phyloP scores from a whole-genome alignment of 2,797 vertebrate species.

The Lophotriccus pileatus region DNA sequence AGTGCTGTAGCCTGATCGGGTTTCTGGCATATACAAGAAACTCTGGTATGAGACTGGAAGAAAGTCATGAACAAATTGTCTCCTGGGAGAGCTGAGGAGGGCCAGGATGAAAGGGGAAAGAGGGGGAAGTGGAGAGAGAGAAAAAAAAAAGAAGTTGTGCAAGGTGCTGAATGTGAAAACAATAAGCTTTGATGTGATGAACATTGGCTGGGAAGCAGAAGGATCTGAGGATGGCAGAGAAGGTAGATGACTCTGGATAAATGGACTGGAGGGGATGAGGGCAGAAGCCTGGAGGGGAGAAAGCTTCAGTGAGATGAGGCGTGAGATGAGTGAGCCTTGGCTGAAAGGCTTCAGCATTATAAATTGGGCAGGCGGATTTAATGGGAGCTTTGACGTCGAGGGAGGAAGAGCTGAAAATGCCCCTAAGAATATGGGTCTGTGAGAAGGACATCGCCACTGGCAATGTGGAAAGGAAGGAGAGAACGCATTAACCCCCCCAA shows the following conservation, averaged over 20 bases:
- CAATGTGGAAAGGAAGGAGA: constrained; percentile 39
- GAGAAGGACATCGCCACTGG: constrained; percentile 35
- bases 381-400: constrained; percentile 32
- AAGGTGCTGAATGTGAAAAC: constrained; percentile 57
- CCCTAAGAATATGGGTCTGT: not conserved
- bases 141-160: not conserved
- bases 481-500: not conserved
- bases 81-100: constrained; percentile 7
- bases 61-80: constrained; percentile 1
- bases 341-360: constrained; percentile 53
- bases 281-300: constrained; percentile 62
- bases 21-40: constrained; percentile 8
- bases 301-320: constrained; percentile 48
- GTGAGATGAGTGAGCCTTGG: constrained; percentile 41
- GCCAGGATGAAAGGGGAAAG: constrained; percentile 20
- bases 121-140: not conserved
- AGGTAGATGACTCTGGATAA: constrained; percentile 51
- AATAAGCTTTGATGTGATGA: constrained; percentile 52
- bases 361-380: constrained; percentile 46
- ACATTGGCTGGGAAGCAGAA: constrained; percentile 8
- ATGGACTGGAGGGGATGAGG: constrained; percentile 47
- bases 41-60: not conserved
- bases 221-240: constrained; percentile 44
- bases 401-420: constrained; percentile 47
- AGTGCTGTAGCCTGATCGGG: not conserved